Base-by-base conservation (phyloP, 2,797 vertebrate genomes). In the Coreius guichenoti region DNA sequence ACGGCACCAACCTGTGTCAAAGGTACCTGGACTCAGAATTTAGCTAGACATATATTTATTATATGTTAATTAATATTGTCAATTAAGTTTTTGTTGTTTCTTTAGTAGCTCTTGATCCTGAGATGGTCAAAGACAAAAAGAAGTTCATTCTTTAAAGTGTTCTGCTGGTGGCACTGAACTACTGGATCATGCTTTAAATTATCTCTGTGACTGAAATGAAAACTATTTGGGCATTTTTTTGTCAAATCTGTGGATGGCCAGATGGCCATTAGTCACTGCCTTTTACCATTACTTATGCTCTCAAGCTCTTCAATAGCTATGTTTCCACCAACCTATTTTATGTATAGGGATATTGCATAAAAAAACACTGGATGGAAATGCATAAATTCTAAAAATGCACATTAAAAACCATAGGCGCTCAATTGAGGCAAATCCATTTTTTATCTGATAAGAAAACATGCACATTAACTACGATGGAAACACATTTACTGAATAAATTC, bases 1-100 rank as follows among this genome's bases (percentile, higher is more conserved):
- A 95, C 94, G 80, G 94, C 96, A 83, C 97, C 98, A 56, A 92
- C 96, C 88, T 99, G 98, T 91, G 95, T 94, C 87, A 97, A 96
- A 98, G 98, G 98, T 99, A 94, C 31, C 26, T 11, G 8, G 31
- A 68, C 33, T n/a, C 13, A 11, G 23, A 5, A 45, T 31, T 67
- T 67, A 63, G 61, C 61, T 14, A 29, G 56, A 61, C 8, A 61
- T 13, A 3, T 61, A 13, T 26, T n/a, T 26, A 26, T 26, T 61
- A 12, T 2, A 6, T 61, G 58, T 26, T 61, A 63, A 29, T 14
- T 29, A 63, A 14, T 63, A 6, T 13, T 26, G 13, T 29, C 61
- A 63, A 7, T 65, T 31, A 29, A 63, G 23, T 31, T 29, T 13
- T 13, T 29, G 61, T 29, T 29, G 26, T 31, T 31, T 65, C 26